Evolutionary conservation across 2,888 invertebrate genomes (phyloP), one percentile per base, ranked within the genome.

Genomic region (Cerceris ruficornis): DNA sequence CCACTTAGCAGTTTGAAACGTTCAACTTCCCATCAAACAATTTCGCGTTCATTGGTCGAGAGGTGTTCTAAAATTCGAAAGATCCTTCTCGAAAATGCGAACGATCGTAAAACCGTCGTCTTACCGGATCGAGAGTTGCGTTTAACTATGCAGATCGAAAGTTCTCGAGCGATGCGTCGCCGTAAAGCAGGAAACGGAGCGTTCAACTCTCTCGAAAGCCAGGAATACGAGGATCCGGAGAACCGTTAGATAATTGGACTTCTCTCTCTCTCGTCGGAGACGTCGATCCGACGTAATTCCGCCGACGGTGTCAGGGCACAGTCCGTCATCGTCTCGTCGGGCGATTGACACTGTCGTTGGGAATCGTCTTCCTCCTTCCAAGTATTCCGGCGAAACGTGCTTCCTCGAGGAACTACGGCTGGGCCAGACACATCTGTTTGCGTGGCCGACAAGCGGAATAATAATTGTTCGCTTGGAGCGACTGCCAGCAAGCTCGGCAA

Each of bases 371-470:
- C 46, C 46, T 46, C 46, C 11, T 11, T 46, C 46, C 9, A 46
- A 11, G 46, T 28, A 28, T 28, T 28, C 28, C 28, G 4, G 4
- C 28, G 28, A 28, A 28, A 28, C 28, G 28, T 28, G 28, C 28
- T 28, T 28, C 28, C 28, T 28, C 28, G 28, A 28, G 28, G 28
- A 28, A 28, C 28, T 28, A 28, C 28, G 28, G 4, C 28, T 1
- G 4, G 28, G 52, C 69, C 69, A 50, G 64, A 43, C 62, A 50
- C n/a, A 50, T 17, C 46, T 46, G 69, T 69, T 57, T 6, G 46
- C 49, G 8, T 52, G 58, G 50, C 58, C 71, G 75, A 73, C 75
- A 78, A 61, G 73, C 69, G 70, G 82, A 84, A 82, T 83, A 83
- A 84, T 82, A 83, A 75, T 77, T 81, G 28, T 28, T 50, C 55